Percentiles rank a stretch among this genome's conserved stretches.
phyloP scores from a whole-genome alignment of 2,113 vertebrate species.

The Calyptommatus sinebrachiatus region DNA sequence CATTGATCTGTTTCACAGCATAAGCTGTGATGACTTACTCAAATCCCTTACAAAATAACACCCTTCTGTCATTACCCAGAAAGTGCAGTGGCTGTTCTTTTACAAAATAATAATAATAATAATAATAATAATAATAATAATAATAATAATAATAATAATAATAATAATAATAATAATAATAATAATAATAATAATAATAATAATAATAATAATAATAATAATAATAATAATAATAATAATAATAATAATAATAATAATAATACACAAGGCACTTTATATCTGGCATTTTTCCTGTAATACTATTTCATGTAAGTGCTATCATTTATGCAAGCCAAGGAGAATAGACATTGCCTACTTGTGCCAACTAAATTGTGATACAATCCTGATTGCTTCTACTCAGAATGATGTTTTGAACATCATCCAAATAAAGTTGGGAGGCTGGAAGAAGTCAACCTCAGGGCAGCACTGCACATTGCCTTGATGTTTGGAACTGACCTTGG shows the following conservation, averaged over 20 bases:
- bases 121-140: too few relatives aligned
- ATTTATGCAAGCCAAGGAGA: not conserved
- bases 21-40: conserved; percentile 1
- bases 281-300: not conserved
- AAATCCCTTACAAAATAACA: conserved; percentile 9
- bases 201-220: too few relatives aligned
- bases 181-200: too few relatives aligned
- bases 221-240: too few relatives aligned
- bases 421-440: too few relatives aligned
- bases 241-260: too few relatives aligned
- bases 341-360: not conserved
- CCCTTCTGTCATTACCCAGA: not conserved
- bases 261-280: conserved; percentile 18
- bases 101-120: too few relatives aligned
- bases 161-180: too few relatives aligned
- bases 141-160: too few relatives aligned
- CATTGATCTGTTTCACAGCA: conserved; percentile 41
- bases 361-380: conserved; percentile 1
- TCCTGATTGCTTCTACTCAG: not conserved
- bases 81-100: not conserved
- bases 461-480: too few relatives aligned
- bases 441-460: too few relatives aligned
- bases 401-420: not conserved
- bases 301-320: conserved; percentile 29
- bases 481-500: too few relatives aligned